These are phyloP conservation scores for Drosophila tanythrix DNA, from an alignment of 2,888 invertebrate species.

Conservation along the genomic window DNA sequence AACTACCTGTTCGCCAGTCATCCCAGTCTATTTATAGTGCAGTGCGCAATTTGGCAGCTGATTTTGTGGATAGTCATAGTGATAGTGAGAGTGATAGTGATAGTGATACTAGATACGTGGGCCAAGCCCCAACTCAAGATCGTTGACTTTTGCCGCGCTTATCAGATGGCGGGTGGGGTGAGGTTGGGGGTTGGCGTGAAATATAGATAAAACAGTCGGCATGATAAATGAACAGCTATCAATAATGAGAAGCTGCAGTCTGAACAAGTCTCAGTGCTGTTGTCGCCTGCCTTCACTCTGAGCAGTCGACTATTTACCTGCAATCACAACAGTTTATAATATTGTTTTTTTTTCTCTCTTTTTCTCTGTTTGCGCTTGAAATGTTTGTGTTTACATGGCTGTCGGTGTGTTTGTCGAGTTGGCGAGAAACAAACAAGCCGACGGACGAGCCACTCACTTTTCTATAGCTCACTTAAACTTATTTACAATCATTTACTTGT, in stretches of 20 bases:
- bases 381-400: conserved; percentile 57
- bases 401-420: conserved; percentile 47
- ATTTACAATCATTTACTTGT: conserved; percentile 47
- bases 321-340: conserved; percentile 72
- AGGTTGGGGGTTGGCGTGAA: neutral
- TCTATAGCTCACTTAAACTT: conserved; percentile 47
- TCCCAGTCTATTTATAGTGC: conserved; percentile 43
- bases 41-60: conserved; percentile 40
- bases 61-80: conserved; percentile 4
- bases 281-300: conserved; percentile 21
- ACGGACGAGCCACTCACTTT: conserved; percentile 56
- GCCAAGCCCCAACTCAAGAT: conserved; percentile 30
- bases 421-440: conserved; percentile 43
- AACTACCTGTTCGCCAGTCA: conserved; percentile 52
- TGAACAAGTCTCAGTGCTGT: conserved; percentile 5
- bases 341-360: conserved; percentile 22
- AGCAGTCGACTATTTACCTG: conserved; percentile 62
- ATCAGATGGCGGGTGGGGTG: conserved; percentile 20
- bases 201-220: conserved; percentile 64
- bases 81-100: neutral
- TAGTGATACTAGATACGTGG: conserved; percentile 1
- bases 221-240: conserved; percentile 67
- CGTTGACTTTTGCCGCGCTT: conserved; percentile 45
- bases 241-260: conserved; percentile 60
- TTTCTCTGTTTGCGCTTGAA: conserved; percentile 51